Percentiles rank a stretch among this genome's conserved stretches.
These are phyloP conservation scores for Drosophila sp. DNA, from an alignment of 1,140 invertebrate genomes.

Conservation along the genomic window DNA sequence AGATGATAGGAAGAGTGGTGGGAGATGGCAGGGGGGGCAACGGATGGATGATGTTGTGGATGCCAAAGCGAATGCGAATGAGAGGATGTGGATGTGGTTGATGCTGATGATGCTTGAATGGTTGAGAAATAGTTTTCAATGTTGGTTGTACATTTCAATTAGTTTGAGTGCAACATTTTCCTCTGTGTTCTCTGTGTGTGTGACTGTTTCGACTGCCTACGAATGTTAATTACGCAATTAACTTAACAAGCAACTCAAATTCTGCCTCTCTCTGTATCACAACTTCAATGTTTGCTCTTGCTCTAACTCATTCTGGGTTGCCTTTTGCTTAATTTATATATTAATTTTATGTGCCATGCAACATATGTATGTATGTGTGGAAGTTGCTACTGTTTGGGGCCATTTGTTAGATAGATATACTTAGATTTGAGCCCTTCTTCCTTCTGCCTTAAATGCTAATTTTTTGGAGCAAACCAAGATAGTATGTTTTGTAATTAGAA, in stretches of 20 bases:
- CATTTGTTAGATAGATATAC: no score
- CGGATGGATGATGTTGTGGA: neutral
- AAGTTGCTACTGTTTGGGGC: no score
- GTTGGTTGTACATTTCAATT: slow-evolving; percentile 54
- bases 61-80: neutral
- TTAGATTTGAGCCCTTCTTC: neutral
- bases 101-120: slow-evolving; percentile 14
- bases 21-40: neutral
- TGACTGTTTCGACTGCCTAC: slow-evolving; percentile 22
- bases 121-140: slow-evolving; percentile 26
- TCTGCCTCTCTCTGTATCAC: neutral
- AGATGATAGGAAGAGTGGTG: neutral
- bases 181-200: neutral
- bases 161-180: slow-evolving; percentile 31
- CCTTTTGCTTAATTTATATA: neutral
- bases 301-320: neutral
- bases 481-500: slow-evolving; percentile 1
- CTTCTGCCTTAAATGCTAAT: neutral
- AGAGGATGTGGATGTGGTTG: slow-evolving; percentile 4
- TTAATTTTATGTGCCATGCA: neutral
- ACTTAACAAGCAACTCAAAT: slow-evolving; percentile 58
- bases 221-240: slow-evolving; percentile 78
- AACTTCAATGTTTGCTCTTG: neutral
- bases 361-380: neutral
- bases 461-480: neutral